A percentile compares a stretch with the other conserved stretches of the same genome.
Evolutionary conservation across 2,888 invertebrate species (phyloP).

Genomic region (Mermis nigrescens): DNA sequence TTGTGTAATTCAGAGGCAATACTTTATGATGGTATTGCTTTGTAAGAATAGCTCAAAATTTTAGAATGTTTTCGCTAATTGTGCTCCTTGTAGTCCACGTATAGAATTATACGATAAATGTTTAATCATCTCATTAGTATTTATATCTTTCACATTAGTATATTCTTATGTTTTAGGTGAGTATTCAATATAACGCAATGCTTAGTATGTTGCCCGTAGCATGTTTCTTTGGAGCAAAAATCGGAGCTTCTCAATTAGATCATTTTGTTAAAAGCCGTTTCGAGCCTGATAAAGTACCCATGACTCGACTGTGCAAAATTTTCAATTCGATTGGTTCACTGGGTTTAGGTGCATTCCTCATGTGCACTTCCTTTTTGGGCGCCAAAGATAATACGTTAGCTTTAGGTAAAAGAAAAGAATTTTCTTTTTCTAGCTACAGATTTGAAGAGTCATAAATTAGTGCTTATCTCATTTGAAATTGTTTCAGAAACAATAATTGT

Average conservation of each 20-base stretch:
- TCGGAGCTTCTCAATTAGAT: slow-evolving; percentile 5
- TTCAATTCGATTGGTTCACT: slow-evolving; percentile 4
- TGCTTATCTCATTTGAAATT: too few species aligned
- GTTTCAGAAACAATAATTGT: too few species aligned
- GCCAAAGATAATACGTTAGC: background rate
- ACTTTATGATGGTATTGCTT: too few species aligned
- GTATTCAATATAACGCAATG: background rate
- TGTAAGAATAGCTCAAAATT: too few species aligned
- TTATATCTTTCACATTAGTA: too few species aligned
- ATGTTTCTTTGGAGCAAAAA: slow-evolving; percentile 4
- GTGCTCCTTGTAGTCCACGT: too few species aligned
- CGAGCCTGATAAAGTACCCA: background rate
- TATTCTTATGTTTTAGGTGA: too few species aligned
- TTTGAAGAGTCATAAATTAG: background rate
- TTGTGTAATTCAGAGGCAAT: too few species aligned
- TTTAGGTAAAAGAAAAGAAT: background rate
- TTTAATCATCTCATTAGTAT: too few species aligned
- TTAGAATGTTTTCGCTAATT: too few species aligned
- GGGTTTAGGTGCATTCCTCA: slow-evolving; percentile 7
- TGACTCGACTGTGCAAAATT: slow-evolving; percentile 3
- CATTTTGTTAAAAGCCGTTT: background rate
- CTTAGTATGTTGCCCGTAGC: slow-evolving; percentile 3
- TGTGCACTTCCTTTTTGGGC: slow-evolving; percentile 3
- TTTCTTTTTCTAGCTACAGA: background rate
- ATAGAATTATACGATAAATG: too few species aligned